Conservation (phyloP, 2,797 vertebrate genomes). For the Taenioides sp. region DNA sequence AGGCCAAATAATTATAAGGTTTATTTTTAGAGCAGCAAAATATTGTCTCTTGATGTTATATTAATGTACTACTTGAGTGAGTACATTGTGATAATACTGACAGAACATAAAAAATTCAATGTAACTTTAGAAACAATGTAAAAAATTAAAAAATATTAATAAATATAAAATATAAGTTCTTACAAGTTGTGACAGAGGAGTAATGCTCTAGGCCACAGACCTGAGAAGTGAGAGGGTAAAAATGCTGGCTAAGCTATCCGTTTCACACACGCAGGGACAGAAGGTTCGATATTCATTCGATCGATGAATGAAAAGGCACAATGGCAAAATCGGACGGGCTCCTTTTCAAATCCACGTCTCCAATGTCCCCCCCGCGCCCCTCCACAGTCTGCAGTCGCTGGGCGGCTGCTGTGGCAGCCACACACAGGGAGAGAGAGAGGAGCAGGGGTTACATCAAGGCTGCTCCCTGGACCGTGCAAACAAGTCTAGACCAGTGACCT, state of each 20-base stretch:
- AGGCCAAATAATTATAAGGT: background rate
- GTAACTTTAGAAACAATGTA: too few species aligned
- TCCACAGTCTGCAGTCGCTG: conserved; percentile 90
- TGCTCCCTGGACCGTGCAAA: conserved; percentile 93
- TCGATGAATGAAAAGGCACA: conserved; percentile 99
- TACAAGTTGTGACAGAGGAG: conserved; percentile 62
- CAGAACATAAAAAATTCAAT: background rate
- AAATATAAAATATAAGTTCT: conserved; percentile 29
- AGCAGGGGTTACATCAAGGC: conserved; percentile 99
- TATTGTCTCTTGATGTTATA: background rate
- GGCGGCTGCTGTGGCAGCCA: conserved; percentile 90
- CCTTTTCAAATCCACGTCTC: conserved; percentile 93
- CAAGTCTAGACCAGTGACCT: conserved; percentile 99
- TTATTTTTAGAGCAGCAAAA: background rate
- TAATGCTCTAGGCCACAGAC: conserved; percentile 78
- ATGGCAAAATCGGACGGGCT: conserved; percentile 97
- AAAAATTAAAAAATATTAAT: background rate
- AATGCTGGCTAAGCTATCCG: conserved; percentile 98
- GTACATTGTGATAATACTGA: background rate
- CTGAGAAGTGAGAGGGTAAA: conserved; percentile 70
- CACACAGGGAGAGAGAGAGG: conserved; percentile 78
- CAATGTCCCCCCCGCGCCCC: conserved; percentile 85
- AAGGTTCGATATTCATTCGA: conserved; percentile 99
- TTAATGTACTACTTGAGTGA: background rate
- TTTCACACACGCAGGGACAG: conserved; percentile 98